Percentiles rank a stretch among this genome's conserved stretches.
Evolutionary conservation across 2,888 invertebrate genomes (phyloP).

Genomic region (Cerceris rybyensis): DNA sequence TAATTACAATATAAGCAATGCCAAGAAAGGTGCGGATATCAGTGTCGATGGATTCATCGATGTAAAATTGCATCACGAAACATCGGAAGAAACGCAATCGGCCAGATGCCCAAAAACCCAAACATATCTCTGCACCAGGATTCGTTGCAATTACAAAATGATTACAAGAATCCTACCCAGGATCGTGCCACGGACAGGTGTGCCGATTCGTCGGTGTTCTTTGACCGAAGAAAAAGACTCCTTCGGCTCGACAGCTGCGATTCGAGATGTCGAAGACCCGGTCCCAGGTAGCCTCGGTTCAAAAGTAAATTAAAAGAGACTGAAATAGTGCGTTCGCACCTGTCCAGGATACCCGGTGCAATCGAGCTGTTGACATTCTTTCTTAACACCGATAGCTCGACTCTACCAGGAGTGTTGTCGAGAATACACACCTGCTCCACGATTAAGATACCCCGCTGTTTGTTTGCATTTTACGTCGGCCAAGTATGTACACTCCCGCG

Average conservation of each 20-base stretch:
- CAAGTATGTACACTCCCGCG: neutral
- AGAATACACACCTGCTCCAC: slow-evolving; percentile 2
- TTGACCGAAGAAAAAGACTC: slow-evolving; percentile 13
- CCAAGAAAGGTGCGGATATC: neutral
- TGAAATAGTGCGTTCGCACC: neutral
- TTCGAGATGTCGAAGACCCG: neutral
- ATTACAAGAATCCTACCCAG: slow-evolving; percentile 18
- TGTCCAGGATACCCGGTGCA: slow-evolving; percentile 4
- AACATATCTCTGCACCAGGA: neutral
- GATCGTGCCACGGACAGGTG: slow-evolving; percentile 63
- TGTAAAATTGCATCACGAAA: too few relatives aligned
- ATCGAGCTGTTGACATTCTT: slow-evolving; percentile 9
- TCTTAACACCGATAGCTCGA: neutral
- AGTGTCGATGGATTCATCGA: neutral
- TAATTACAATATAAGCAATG: neutral
- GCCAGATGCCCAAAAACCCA: too few relatives aligned
- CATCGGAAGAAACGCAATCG: too few relatives aligned
- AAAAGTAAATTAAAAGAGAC: neutral
- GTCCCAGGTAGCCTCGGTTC: neutral
- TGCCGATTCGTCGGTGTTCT: slow-evolving; percentile 36
- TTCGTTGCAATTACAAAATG: neutral
- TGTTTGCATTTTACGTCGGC: slow-evolving; percentile 10
- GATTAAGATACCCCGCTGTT: slow-evolving; percentile 37
- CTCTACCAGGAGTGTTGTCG: too few relatives aligned
- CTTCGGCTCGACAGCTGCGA: neutral